A percentile compares a stretch with the other conserved stretches of the same genome.
These are phyloP conservation scores for Cheilosia grossa DNA, from an alignment of 2,888 invertebrate species.

Conservation along the genomic window DNA sequence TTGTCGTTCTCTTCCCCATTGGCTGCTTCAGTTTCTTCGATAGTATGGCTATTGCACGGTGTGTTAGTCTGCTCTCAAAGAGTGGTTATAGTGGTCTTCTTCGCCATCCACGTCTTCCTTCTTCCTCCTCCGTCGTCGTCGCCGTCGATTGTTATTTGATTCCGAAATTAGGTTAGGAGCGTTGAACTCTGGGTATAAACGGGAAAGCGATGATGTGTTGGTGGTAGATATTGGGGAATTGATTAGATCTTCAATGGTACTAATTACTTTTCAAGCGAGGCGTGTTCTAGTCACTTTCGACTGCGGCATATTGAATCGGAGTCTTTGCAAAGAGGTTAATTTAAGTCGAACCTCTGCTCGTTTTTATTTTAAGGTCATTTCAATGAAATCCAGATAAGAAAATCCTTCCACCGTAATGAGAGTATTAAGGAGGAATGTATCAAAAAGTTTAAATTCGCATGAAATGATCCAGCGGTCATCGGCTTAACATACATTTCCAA, in stretches of 20 bases:
- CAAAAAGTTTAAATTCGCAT: conserved; percentile 4
- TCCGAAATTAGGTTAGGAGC: conserved; percentile 82
- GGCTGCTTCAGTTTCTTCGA: conserved; percentile 28
- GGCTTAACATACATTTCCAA: conserved; percentile 82
- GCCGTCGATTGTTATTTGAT: conserved; percentile 78
- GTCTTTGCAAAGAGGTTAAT: too few species aligned
- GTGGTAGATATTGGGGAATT: conserved; percentile 6
- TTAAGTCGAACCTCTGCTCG: too few species aligned
- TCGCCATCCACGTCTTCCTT: conserved; percentile 50
- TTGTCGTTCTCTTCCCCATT: conserved; percentile 54
- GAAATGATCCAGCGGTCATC: conserved; percentile 80
- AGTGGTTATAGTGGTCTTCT: conserved; percentile 39
- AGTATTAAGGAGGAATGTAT: not conserved
- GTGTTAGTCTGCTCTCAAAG: conserved; percentile 57
- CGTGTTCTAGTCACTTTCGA: conserved; percentile 14
- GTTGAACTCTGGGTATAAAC: conserved; percentile 79
- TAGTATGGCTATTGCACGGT: conserved; percentile 14
- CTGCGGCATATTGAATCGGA: too few species aligned
- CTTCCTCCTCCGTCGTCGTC: too few species aligned
- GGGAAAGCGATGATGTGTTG: conserved; percentile 52
- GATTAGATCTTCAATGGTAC: conserved; percentile 21
- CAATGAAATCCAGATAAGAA: not conserved
- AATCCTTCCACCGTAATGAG: not conserved
- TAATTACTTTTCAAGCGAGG: not conserved
- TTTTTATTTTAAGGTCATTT: not conserved